Evolutionary conservation across 2,888 invertebrate species (phyloP).

Genomic region (Invenusta paracnida): DNA sequence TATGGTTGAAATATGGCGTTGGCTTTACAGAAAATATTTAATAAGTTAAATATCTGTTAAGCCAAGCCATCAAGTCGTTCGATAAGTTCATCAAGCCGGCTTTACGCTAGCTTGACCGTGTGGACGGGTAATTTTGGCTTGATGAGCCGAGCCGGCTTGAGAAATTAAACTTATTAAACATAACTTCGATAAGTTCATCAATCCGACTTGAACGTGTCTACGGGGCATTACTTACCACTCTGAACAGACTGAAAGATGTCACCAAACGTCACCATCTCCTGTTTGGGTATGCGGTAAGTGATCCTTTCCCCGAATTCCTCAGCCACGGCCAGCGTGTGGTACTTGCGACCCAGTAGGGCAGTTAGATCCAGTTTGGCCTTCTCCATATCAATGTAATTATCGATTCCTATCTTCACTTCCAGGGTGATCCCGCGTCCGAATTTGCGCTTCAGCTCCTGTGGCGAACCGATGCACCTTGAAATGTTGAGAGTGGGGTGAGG

Average conservation of each 20-base stretch:
- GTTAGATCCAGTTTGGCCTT: conserved; percentile 2
- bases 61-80: no score
- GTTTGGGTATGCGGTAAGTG: conserved; percentile 33
- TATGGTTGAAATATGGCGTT: no score
- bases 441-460: conserved; percentile 63
- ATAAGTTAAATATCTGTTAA: no score
- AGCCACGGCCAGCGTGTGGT: not conserved
- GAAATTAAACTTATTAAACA: no score
- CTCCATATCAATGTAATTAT: not conserved
- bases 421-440: conserved; percentile 60
- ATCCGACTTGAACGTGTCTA: no score
- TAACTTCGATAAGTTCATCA: no score
- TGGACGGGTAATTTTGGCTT: no score
- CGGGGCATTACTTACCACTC: not conserved
- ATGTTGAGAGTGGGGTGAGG: not conserved
- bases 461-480: conserved; percentile 57
- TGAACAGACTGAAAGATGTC: conserved; percentile 15
- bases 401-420: conserved; percentile 4
- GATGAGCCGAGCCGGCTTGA: no score
- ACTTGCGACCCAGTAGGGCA: not conserved
- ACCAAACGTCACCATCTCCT: not conserved
- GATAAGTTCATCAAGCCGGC: no score
- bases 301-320: conserved; percentile 32
- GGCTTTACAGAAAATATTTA: no score
- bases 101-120: no score